Evolutionary conservation across 2,888 invertebrate genomes (phyloP).

Genomic region (Diogma glabrata): DNA sequence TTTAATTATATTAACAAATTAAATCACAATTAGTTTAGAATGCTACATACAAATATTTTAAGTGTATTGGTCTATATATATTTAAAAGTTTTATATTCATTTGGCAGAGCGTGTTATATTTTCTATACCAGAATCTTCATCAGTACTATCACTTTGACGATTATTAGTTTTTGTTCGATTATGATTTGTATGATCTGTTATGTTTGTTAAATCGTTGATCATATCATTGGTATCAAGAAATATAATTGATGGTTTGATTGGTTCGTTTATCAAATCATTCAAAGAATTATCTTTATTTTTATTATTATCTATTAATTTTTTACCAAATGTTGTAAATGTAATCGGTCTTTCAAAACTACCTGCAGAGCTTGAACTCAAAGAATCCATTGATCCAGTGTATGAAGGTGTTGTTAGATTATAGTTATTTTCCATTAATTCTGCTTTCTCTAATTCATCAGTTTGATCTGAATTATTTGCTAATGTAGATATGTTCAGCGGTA

Average conservation of each 20-base stretch:
- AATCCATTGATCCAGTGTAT: conserved; percentile 22
- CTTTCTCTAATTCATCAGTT: background rate
- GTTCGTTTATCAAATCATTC: conserved; percentile 9
- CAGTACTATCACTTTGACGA: conserved; percentile 22
- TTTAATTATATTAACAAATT: too few species aligned
- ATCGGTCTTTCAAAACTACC: conserved; percentile 17
- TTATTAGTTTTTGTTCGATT: conserved; percentile 9
- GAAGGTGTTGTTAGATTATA: conserved; percentile 18
- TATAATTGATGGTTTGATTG: conserved; percentile 12
- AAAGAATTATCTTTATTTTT: background rate
- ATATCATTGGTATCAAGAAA: conserved; percentile 12
- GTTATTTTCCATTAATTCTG: background rate
- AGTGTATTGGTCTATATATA: too few species aligned
- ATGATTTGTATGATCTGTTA: conserved; percentile 10
- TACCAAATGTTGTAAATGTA: conserved; percentile 20
- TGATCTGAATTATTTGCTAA: background rate
- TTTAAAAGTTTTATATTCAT: background rate
- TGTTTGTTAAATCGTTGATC: conserved; percentile 8
- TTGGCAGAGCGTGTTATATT: conserved; percentile 17
- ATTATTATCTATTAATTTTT: conserved; percentile 11
- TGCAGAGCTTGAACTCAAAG: conserved; percentile 20
- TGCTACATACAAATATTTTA: too few species aligned
- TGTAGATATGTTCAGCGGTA: conserved; percentile 18
- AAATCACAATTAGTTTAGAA: too few species aligned
- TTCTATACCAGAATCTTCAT: conserved; percentile 24